A percentile compares a stretch with the other conserved stretches of the same genome.
Evolutionary conservation across 2,797 vertebrate genomes (phyloP).

Genomic region (Catamblyrhynchus diadema): DNA sequence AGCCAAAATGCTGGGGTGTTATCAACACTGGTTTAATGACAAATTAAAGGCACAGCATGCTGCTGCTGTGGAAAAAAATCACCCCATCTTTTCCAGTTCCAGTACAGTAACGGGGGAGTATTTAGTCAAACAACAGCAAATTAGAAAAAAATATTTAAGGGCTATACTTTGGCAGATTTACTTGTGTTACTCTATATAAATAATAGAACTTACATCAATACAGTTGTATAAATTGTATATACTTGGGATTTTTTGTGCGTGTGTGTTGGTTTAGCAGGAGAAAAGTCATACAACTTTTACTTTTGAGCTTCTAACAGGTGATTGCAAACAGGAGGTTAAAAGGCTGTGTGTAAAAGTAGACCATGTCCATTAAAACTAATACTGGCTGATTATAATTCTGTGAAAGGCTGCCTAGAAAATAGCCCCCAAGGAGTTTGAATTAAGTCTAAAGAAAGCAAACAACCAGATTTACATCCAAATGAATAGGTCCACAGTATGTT

Average conservation of each 20-base stretch:
- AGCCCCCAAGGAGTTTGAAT: not conserved
- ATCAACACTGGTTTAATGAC: not conserved
- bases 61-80: not conserved
- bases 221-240: not conserved
- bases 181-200: not conserved
- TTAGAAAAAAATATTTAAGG: not conserved
- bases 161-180: not conserved
- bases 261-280: not conserved
- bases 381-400: not conserved
- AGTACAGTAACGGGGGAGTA: not conserved
- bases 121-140: not conserved
- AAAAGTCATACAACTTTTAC: not conserved
- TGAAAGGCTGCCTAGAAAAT: not conserved
- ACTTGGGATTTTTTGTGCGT: not conserved
- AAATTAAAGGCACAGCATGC: not conserved
- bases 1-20: accelerated
- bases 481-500: not conserved
- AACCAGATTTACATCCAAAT: not conserved
- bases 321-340: not conserved
- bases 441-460: not conserved
- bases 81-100: not conserved
- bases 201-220: accelerated
- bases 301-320: not conserved
- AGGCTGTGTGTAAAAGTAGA: not conserved
- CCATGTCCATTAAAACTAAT: not conserved